Evolutionary conservation across 2,888 invertebrate species (phyloP).

Genomic region (Eucriotettix oculatus): DNA sequence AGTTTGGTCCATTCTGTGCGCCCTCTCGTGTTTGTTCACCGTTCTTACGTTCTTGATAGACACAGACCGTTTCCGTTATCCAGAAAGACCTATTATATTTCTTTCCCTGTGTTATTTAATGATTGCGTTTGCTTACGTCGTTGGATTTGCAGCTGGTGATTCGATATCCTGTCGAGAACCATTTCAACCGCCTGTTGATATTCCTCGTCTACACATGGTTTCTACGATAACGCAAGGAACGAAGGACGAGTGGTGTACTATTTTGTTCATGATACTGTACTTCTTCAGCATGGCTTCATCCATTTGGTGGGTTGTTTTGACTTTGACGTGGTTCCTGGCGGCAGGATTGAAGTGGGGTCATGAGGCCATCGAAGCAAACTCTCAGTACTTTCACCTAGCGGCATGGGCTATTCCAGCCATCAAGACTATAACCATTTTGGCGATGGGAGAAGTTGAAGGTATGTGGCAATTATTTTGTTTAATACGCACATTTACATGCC

Average conservation of each 20-base stretch:
- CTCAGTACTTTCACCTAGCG: conserved; percentile 90
- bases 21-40: conserved; percentile 81
- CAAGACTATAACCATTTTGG: conserved; percentile 86
- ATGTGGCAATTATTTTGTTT: conserved; percentile 20
- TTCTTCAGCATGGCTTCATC: conserved; percentile 94
- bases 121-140: conserved; percentile 82
- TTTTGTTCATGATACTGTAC: conserved; percentile 89
- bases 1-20: conserved; percentile 80
- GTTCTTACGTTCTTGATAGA: conserved; percentile 88
- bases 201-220: conserved; percentile 55
- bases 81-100: conserved; percentile 94
- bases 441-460: conserved; percentile 94
- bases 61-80: conserved; percentile 88
- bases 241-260: conserved; percentile 70
- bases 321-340: conserved; percentile 91
- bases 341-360: conserved; percentile 96
- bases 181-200: conserved; percentile 50
- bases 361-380: conserved; percentile 93
- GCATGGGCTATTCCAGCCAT: conserved; percentile 97
- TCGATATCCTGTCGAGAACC: conserved; percentile 70
- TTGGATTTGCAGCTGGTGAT: conserved; percentile 69
- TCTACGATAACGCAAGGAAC: conserved; percentile 79
- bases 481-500: too few species aligned
- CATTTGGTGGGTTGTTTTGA: conserved; percentile 95
- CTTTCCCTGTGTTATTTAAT: conserved; percentile 90